Conservation (phyloP, 2,113 vertebrate species). For the Erythrolamprus reginae region DNA sequence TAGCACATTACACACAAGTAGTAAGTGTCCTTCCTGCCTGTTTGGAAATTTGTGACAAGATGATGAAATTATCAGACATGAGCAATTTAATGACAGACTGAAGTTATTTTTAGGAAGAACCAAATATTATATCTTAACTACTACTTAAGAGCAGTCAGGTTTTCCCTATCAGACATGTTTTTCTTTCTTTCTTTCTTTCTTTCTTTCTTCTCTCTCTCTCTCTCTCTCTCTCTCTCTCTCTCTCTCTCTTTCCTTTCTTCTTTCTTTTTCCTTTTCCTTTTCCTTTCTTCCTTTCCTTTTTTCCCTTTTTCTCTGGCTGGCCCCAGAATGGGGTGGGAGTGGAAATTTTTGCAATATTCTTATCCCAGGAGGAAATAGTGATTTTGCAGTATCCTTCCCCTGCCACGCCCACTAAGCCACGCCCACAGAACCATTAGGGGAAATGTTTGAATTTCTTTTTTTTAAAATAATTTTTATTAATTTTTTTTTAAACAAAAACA, state of each 20-base stretch:
- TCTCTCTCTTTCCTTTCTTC: rapidly evolving
- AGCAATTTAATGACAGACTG: slow-evolving; percentile 65
- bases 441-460: too few relatives aligned
- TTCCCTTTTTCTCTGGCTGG: too few relatives aligned
- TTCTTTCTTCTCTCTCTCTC: neutral
- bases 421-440: too few relatives aligned
- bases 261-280: too few relatives aligned
- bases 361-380: too few relatives aligned
- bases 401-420: too few relatives aligned
- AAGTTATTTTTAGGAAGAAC: slow-evolving; percentile 57
- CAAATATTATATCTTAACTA: slow-evolving; percentile 57
- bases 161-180: slow-evolving; percentile 44
- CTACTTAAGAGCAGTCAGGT: slow-evolving; percentile 52
- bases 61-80: slow-evolving; percentile 57
- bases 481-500: too few relatives aligned
- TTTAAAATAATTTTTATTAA: too few relatives aligned
- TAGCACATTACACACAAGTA: slow-evolving; percentile 51
- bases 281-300: neutral
- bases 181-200: neutral
- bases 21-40: slow-evolving; percentile 57
- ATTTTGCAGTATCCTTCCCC: too few relatives aligned
- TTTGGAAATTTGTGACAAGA: slow-evolving; percentile 55
- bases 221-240: too few relatives aligned
- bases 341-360: too few relatives aligned
- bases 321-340: too few relatives aligned